Evolutionary conservation across 2,113 vertebrate genomes (phyloP).

Genomic region (Hyperopisus bebe): DNA sequence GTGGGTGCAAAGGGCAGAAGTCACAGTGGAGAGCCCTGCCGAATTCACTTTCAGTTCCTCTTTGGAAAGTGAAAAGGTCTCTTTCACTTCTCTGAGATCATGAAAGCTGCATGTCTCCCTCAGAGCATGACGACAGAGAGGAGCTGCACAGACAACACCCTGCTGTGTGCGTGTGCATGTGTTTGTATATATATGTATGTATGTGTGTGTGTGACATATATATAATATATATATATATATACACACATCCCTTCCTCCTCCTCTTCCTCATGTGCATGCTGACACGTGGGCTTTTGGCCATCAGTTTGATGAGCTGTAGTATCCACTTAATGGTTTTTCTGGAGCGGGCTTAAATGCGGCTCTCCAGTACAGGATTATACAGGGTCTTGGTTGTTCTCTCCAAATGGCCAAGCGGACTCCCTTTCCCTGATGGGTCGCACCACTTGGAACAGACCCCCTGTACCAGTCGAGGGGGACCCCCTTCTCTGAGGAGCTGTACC

Average conservation of each 20-base stretch:
- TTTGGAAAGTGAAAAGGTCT: background rate
- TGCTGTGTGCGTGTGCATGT: background rate
- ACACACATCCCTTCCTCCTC: no score
- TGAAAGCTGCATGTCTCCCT: background rate
- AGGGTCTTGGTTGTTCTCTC: background rate
- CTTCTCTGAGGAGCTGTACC: no score
- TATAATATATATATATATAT: no score
- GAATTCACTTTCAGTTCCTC: background rate
- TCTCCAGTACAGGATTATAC: conserved; percentile 28
- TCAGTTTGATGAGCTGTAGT: background rate
- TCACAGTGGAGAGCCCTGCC: background rate
- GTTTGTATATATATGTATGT: background rate
- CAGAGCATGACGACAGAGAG: background rate
- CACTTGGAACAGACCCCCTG: background rate
- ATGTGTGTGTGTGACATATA: background rate
- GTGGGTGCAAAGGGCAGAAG: background rate
- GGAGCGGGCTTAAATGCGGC: conserved; percentile 20
- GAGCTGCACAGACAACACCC: background rate
- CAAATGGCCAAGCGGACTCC: background rate
- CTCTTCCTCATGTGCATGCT: background rate
- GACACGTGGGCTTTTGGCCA: background rate
- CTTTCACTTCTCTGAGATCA: background rate
- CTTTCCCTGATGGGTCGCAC: background rate
- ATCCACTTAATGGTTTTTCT: conserved; percentile 19
- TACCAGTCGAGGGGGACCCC: background rate